Conservation (phyloP, 2,888 invertebrate species). For the Dicyrtomina minuta region DNA sequence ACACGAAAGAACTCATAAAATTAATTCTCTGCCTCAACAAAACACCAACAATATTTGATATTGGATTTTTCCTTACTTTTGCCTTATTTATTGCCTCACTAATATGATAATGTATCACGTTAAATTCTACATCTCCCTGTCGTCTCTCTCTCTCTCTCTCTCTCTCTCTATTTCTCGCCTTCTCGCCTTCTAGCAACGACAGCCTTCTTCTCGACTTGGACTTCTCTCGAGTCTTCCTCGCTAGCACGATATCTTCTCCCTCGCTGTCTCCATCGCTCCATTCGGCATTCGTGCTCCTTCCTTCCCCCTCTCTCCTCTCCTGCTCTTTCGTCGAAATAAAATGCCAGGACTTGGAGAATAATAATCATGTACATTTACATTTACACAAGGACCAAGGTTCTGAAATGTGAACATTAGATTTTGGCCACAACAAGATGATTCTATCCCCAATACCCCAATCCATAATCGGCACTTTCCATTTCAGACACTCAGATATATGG, state of each 20-base stretch:
- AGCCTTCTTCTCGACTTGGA: no score
- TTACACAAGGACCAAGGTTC: neutral
- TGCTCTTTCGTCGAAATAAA: neutral
- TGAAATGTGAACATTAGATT: slow-evolving; percentile 8
- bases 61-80: slow-evolving; percentile 12
- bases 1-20: slow-evolving; percentile 19
- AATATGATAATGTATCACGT: slow-evolving; percentile 30
- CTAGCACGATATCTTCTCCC: no score
- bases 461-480: slow-evolving; percentile 21
- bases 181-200: neutral
- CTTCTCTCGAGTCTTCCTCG: no score
- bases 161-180: no score
- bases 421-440: neutral
- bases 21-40: slow-evolving; percentile 19
- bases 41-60: slow-evolving; percentile 24
- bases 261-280: no score
- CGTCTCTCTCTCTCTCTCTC: neutral
- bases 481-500: neutral
- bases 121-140: neutral
- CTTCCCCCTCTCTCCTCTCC: no score
- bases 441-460: slow-evolving; percentile 21
- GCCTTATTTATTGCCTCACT: slow-evolving; percentile 29
- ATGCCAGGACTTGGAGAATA: slow-evolving; percentile 6
- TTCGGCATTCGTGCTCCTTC: no score
- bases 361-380: neutral